Conservation (phyloP, 2,888 invertebrate species). For the Cephus spinipes region DNA sequence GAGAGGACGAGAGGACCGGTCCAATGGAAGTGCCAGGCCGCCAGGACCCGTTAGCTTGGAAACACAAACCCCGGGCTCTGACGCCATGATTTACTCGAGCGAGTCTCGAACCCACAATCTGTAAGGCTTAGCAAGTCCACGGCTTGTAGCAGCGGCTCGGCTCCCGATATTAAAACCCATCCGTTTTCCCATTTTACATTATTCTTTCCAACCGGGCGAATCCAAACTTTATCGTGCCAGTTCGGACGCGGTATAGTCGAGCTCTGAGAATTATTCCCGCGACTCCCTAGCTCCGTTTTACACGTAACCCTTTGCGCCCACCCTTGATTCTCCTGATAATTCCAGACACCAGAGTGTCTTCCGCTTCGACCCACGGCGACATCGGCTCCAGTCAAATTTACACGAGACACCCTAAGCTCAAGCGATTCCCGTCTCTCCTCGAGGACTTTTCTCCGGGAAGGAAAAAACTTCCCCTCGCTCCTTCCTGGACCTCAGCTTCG, state of each 20-base stretch:
- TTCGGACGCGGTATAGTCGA: no score
- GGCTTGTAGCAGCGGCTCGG: constrained; percentile 26
- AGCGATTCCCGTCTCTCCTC: no score
- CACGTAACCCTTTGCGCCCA: no score
- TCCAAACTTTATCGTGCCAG: constrained; percentile 17
- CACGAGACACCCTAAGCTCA: no score
- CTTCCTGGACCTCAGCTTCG: constrained; percentile 1
- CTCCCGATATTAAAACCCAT: constrained; percentile 59
- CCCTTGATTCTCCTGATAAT: no score
- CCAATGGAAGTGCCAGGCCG: not conserved
- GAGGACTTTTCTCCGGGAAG: no score
- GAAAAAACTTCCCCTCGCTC: not conserved
- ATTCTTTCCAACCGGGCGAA: constrained; percentile 22
- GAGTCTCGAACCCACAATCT: constrained; percentile 61
- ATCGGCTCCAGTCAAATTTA: no score
- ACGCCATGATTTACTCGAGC: constrained; percentile 60
- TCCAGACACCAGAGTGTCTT: no score
- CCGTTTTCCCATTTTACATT: constrained; percentile 41
- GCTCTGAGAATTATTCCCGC: no score
- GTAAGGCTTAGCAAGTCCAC: constrained; percentile 60
- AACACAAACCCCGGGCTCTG: constrained; percentile 47
- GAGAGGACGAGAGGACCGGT: not conserved
- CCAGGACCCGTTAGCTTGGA: constrained; percentile 32
- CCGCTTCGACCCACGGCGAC: no score
- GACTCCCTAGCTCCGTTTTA: no score